Base-by-base conservation (phyloP, 2,888 invertebrate species). In the Mimumesa dahlbomi region DNA sequence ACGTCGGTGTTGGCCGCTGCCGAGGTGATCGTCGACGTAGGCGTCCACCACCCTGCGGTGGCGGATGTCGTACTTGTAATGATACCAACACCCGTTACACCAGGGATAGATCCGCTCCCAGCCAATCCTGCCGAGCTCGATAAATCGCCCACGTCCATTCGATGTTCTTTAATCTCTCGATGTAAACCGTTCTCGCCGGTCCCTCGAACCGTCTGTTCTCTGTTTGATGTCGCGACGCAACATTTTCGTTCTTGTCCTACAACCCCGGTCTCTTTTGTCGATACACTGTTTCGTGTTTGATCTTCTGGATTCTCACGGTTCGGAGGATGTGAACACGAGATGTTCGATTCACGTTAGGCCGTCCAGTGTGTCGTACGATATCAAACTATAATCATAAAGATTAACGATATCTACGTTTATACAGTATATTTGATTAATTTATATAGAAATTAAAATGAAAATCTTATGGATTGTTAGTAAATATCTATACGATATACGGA, bases 101-200 rank as follows among this genome's bases (percentile, higher is more conserved):
- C 84, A 79, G 83, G 84, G 81, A 86, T 86, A 82, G 85, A 81
- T 79, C 85, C 84, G 79, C 82, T 83, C 77, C 86, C 83, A 77
- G 84, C 83, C 83, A 83, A 81, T 78, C 80, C 84, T 70, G 76
- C 82, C 64, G 79, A 78, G 76, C 81, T 83, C 74, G 85, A 78
- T 74, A 83, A 74, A 77, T 87, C 87, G 72, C 85, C 85, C 82
- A 87, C 85, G 84, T 88, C 88, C 88, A 88, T 88, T 82, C 88
- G 87, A 83, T 78, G 82, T 70, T 67, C 61, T 76, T 79, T 79
- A 79, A 71, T 83, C 75, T 74, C 75, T 68, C 74, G 77, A 67
- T 79, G 75, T 73, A 52, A 75, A 65, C 59, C 61, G 59, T 73
- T 21, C 62, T 66, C 71, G 73, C 74, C 82, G 74, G 66, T 76